These are phyloP conservation scores for Epirrhoe alternata DNA, from an alignment of 2,888 invertebrate species.

Conservation along the genomic window DNA sequence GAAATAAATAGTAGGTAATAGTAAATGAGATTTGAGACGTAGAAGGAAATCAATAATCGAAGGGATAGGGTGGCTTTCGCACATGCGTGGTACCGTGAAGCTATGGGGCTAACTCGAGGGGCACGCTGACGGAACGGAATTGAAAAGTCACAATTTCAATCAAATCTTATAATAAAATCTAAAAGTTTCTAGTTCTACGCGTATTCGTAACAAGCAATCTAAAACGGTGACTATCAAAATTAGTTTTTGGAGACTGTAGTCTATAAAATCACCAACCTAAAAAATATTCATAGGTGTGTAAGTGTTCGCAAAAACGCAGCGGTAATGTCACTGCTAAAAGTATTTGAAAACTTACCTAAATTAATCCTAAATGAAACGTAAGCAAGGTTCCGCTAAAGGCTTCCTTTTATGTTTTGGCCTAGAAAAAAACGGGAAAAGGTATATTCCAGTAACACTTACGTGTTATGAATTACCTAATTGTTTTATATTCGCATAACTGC, in stretches of 20 bases:
- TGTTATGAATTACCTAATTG: background rate
- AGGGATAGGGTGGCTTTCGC: conserved; percentile 9
- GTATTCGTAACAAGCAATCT: background rate
- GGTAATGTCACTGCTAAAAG: background rate
- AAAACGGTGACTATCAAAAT: background rate
- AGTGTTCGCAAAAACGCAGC: background rate
- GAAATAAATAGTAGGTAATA: no score
- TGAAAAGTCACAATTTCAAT: background rate
- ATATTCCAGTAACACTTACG: conserved; percentile 16
- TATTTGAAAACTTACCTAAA: background rate
- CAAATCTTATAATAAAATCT: background rate
- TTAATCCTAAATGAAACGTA: background rate
- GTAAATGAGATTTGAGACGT: background rate
- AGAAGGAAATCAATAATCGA: conserved; percentile 13
- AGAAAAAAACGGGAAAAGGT: conserved; percentile 14
- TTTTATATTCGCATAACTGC: background rate
- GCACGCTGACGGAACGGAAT: background rate
- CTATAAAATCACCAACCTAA: background rate
- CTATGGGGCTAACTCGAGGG: background rate
- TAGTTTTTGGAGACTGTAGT: background rate
- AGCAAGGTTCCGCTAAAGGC: background rate
- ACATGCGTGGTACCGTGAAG: conserved; percentile 19
- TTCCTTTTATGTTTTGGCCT: conserved; percentile 7
- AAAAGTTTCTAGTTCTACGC: background rate
- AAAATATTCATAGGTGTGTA: background rate